A percentile compares a stretch with the other conserved stretches of the same genome.
phyloP scores from a whole-genome alignment of 2,113 vertebrate species.

The Romanogobio albipinnatus region DNA sequence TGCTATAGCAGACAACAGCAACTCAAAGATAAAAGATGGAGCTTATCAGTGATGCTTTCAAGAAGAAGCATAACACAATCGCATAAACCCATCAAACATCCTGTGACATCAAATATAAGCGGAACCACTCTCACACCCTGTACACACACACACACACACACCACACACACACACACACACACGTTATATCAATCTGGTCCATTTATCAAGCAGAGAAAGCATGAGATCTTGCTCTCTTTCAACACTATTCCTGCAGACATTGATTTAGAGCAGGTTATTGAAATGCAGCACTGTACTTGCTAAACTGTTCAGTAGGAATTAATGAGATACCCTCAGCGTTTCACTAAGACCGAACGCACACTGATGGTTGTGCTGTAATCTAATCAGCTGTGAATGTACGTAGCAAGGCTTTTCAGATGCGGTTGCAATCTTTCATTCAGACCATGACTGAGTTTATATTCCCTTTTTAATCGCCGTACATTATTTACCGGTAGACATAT shows the following conservation, averaged over 20 bases:
- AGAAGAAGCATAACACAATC: slow-evolving; percentile 1
- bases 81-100: neutral
- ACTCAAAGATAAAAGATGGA: neutral
- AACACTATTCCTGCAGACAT: slow-evolving; percentile 20
- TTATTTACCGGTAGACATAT: slow-evolving; percentile 4
- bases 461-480: neutral
- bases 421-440: slow-evolving; percentile 35
- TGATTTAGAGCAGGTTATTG: slow-evolving; percentile 41
- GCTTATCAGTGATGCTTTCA: neutral
- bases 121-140: neutral
- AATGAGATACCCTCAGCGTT: slow-evolving; percentile 27
- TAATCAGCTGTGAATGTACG: slow-evolving; percentile 42
- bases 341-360: slow-evolving; percentile 28
- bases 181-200: neutral
- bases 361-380: neutral
- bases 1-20: neutral
- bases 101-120: neutral
- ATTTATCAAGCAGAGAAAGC: slow-evolving; percentile 27
- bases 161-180: neutral
- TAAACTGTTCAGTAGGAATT: slow-evolving; percentile 36
- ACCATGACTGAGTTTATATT: slow-evolving; percentile 11
- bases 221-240: slow-evolving; percentile 1
- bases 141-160: neutral
- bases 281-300: slow-evolving; percentile 40
- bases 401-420: slow-evolving; percentile 6